Base-by-base conservation (phyloP, 2,797 vertebrate species). In the Harpagifer antarcticus region DNA sequence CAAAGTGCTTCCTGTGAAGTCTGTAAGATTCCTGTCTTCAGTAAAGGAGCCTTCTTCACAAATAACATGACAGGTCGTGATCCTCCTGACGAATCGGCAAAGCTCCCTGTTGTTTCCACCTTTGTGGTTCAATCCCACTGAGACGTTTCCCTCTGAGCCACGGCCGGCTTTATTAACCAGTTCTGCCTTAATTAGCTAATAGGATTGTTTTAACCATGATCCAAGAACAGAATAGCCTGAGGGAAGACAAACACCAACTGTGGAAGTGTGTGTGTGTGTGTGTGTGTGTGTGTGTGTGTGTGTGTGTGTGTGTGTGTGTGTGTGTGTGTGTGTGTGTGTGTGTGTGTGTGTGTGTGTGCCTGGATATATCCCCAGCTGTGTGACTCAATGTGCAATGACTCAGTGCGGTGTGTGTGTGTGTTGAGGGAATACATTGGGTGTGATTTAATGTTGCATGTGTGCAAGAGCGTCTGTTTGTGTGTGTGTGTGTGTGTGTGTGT, bases 181-280 rank as follows among this genome's bases (percentile, higher is more conserved):
- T 88, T 88, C 70, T 81, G 84, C 86, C 90, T 92, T 93, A 92
- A 94, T 94, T 93, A 94, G 89, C 93, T 90, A 93, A 93, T 90
- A 82, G 89, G 90, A 93, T 92, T 91, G 91, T 93, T 91, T 94
- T 92, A 94, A 90, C 88, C 85, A 80, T 89, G 88, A 93, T 91
- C 91, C 85, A 90, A 90, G 89, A 91, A 91, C 90, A 90, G 86
- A 91, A 87, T 78, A 79, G 90, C 92, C 91, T 48, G 5, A 48
- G 74, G 91, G 88, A 92, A 91, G 87, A 84, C 83, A 89, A 88
- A 90, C 79, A 83, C 76, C 63, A 73, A 71, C 72, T 88, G 53
- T 76, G 81, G 66, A 33, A 54, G 66, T 62, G 78, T 59, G 62
- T 73, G 40, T 64, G 52, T 69, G 37, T 66, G 54, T 72, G 80